Percentiles rank a stretch among this genome's conserved stretches.
These are phyloP conservation scores for Agapetus fuscipes DNA, from an alignment of 2,888 invertebrate genomes.

Conservation along the genomic window DNA sequence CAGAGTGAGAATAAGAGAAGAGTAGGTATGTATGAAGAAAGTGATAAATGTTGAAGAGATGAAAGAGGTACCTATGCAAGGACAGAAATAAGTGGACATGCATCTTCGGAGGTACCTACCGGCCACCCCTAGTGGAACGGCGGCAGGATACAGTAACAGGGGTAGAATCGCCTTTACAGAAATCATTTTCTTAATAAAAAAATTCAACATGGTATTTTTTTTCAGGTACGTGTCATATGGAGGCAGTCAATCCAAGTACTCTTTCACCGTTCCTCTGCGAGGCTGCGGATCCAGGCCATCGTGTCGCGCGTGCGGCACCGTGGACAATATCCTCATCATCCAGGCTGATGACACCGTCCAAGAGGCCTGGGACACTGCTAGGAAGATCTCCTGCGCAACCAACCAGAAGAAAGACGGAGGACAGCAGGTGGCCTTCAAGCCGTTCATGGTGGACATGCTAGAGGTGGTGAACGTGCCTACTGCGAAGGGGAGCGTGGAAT, in stretches of 20 bases:
- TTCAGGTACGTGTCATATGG: constrained; percentile 52
- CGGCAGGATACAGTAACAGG: no score
- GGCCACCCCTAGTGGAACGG: no score
- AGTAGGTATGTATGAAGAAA: no score
- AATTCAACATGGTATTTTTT: constrained; percentile 9
- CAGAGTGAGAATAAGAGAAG: no score
- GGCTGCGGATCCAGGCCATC: constrained; percentile 54
- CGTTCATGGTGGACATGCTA: constrained; percentile 60
- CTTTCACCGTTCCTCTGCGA: constrained; percentile 53
- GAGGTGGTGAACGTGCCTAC: constrained; percentile 59
- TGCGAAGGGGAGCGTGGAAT: constrained; percentile 54
- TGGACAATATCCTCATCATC: constrained; percentile 58
- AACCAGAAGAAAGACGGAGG: constrained; percentile 30
- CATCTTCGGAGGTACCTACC: no score
- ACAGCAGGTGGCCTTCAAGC: constrained; percentile 42
- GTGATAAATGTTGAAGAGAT: no score
- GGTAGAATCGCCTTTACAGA: no score
- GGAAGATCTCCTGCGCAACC: constrained; percentile 45
- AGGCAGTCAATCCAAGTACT: constrained; percentile 45
- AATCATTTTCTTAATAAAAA: no score
- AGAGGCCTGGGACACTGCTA: constrained; percentile 55
- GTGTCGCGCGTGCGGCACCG: constrained; percentile 50
- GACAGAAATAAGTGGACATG: no score
- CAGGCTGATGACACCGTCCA: constrained; percentile 58
- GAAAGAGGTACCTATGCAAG: no score